These are phyloP conservation scores for Drosophila imparisetae DNA, from an alignment of 2,888 invertebrate genomes.

Conservation along the genomic window DNA sequence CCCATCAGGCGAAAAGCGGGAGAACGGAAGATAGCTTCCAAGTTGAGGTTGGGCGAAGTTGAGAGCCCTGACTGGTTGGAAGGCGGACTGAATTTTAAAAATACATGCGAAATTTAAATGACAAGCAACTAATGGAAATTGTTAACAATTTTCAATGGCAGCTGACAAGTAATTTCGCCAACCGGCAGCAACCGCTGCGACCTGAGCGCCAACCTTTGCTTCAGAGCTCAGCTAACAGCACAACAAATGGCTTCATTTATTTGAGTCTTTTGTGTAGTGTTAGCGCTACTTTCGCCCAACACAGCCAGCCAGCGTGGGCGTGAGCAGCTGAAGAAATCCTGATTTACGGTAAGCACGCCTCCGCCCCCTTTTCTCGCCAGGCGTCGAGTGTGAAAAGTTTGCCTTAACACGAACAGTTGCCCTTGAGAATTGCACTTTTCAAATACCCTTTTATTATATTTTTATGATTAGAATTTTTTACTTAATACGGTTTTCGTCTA, in stretches of 20 bases:
- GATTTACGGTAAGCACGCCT: conserved; percentile 57
- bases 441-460: conserved; percentile 5
- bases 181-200: conserved; percentile 36
- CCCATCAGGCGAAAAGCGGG: conserved; percentile 3
- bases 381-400: conserved; percentile 62
- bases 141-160: conserved; percentile 72
- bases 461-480: not conserved
- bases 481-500: not conserved
- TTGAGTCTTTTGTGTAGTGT: conserved; percentile 77
- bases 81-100: conserved; percentile 65
- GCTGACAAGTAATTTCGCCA: conserved; percentile 64
- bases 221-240: conserved; percentile 75
- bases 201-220: conserved; percentile 56
- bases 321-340: conserved; percentile 49
- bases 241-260: conserved; percentile 81
- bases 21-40: conserved; percentile 27
- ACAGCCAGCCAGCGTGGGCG: conserved; percentile 20
- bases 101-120: conserved; percentile 76
- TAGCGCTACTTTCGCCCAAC: conserved; percentile 60
- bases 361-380: conserved; percentile 5
- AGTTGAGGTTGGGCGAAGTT: conserved; percentile 4
- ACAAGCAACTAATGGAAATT: conserved; percentile 82
- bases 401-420: conserved; percentile 16
- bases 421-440: not conserved
- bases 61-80: not conserved